Evolutionary conservation across 1,140 invertebrate genomes (phyloP).

Genomic region (Penaeus japonicus): DNA sequence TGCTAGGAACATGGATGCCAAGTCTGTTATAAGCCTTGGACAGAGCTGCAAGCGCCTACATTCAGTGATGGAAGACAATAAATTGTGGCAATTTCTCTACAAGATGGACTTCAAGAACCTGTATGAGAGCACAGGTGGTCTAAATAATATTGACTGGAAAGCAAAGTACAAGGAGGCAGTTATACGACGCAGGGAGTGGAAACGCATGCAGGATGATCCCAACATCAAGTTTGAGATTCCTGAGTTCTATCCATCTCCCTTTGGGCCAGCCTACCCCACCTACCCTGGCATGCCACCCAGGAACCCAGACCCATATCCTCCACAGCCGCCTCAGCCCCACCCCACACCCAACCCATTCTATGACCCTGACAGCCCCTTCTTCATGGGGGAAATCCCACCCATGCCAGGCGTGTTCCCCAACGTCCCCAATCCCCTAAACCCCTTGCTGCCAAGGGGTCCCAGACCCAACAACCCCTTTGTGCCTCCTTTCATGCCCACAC

Average conservation of each 20-base stretch:
- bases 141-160: slow-evolving; percentile 25
- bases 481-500: neutral
- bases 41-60: slow-evolving; percentile 40
- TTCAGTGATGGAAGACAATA: slow-evolving; percentile 38
- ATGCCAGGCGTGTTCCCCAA: slow-evolving; percentile 29
- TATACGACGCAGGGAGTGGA: slow-evolving; percentile 27
- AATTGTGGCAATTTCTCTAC: slow-evolving; percentile 52
- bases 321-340: slow-evolving; percentile 29
- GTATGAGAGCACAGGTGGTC: neutral
- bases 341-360: slow-evolving; percentile 53
- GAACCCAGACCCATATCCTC: slow-evolving; percentile 36
- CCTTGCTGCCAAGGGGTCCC: neutral
- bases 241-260: slow-evolving; percentile 40
- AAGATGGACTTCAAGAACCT: slow-evolving; percentile 45
- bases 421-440: slow-evolving; percentile 35
- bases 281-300: slow-evolving; percentile 39
- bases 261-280: neutral
- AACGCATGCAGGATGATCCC: neutral
- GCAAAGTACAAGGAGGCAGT: slow-evolving; percentile 40
- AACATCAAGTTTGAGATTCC: slow-evolving; percentile 15
- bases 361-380: slow-evolving; percentile 57
- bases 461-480: neutral
- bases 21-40: slow-evolving; percentile 25
- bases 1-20: slow-evolving; percentile 17
- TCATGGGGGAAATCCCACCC: slow-evolving; percentile 48